These are phyloP conservation scores for Octopus bimaculoides DNA, from an alignment of 1,140 invertebrate genomes.

Conservation along the genomic window DNA sequence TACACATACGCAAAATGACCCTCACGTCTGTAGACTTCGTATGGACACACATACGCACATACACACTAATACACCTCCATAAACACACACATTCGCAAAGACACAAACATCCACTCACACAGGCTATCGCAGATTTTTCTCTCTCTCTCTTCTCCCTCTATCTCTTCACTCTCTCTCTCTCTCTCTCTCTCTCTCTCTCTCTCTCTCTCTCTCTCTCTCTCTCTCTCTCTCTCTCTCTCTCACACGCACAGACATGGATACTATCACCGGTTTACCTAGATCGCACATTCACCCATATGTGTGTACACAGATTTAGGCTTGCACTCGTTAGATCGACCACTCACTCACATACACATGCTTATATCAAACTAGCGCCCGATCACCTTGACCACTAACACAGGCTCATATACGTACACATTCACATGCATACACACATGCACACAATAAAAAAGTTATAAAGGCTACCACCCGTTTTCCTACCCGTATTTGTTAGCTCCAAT, in stretches of 20 bases:
- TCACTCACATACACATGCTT: background rate
- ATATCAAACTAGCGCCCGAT: too few relatives aligned
- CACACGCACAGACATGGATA: background rate
- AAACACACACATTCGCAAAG: too few relatives aligned
- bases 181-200: background rate
- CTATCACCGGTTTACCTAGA: background rate
- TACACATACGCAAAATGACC: too few relatives aligned
- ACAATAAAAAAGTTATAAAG: background rate
- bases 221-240: background rate
- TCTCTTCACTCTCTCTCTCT: background rate
- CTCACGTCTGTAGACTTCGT: too few relatives aligned
- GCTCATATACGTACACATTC: constrained; percentile 18
- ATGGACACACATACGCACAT: too few relatives aligned
- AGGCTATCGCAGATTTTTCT: background rate
- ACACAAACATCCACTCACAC: too few relatives aligned
- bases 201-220: background rate
- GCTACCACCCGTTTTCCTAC: too few relatives aligned
- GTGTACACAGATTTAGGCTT: constrained; percentile 10
- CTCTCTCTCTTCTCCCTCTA: background rate
- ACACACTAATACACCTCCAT: too few relatives aligned
- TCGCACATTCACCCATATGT: background rate
- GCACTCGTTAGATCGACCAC: constrained; percentile 15
- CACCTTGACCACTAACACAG: background rate
- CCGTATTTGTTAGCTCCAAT: too few relatives aligned
- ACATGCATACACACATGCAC: constrained; percentile 16